phyloP scores from a whole-genome alignment of 2,113 vertebrate genomes.

The Myodes glareolus region DNA sequence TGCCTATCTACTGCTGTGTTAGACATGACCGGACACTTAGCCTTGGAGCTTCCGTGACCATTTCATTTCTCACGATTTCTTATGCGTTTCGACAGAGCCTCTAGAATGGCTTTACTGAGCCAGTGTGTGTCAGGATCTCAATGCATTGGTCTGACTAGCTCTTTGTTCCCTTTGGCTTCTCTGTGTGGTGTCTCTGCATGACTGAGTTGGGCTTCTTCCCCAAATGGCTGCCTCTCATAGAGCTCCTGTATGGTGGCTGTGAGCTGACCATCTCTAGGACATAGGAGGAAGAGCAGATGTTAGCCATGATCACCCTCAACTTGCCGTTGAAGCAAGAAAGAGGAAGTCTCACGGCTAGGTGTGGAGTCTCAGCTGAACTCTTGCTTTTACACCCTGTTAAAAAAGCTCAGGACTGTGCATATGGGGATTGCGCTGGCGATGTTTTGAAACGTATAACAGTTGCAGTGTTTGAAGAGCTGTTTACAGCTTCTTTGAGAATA shows the following conservation, averaged over 20 bases:
- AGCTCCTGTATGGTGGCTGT: no score
- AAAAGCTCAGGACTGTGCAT: background rate
- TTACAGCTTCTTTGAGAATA: conserved; percentile 47
- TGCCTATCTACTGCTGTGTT: background rate
- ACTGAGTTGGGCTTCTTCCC: background rate
- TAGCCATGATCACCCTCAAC: background rate
- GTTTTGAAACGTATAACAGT: conserved; percentile 1
- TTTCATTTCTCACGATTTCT: background rate
- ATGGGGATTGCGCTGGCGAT: background rate
- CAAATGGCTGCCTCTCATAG: background rate
- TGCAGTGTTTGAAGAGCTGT: conserved; percentile 8
- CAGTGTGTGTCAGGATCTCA: background rate
- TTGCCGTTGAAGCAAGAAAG: background rate
- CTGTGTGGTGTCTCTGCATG: background rate
- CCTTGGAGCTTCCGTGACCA: background rate
- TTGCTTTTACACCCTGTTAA: background rate
- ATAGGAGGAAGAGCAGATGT: background rate
- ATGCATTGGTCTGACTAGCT: no score
- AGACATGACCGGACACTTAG: background rate
- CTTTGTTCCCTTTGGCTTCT: background rate
- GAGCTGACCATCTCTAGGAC: no score
- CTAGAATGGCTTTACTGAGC: background rate
- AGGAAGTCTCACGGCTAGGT: background rate
- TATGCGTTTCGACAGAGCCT: background rate
- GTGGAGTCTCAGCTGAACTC: background rate